Conservation (phyloP, 2,113 vertebrate genomes). For the Thryonomys swinderianus region DNA sequence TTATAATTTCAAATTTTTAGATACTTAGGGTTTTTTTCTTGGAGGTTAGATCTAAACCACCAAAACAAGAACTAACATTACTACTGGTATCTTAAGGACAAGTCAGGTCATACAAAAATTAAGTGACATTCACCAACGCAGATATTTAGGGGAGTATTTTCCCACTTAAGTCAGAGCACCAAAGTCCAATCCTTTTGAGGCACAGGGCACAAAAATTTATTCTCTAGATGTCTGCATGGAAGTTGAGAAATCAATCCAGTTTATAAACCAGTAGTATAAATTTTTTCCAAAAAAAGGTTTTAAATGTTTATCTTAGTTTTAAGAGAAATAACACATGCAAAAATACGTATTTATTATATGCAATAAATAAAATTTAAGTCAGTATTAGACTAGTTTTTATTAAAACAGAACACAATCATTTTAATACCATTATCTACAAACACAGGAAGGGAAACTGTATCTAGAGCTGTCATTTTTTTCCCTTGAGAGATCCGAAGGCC, state of each 20-base stretch:
- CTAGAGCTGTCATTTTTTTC: slow-evolving; percentile 80
- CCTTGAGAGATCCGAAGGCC: slow-evolving; percentile 80
- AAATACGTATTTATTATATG: slow-evolving; percentile 83
- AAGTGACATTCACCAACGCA: neutral
- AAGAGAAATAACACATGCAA: slow-evolving; percentile 74
- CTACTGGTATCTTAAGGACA: neutral
- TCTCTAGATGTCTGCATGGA: slow-evolving; percentile 70
- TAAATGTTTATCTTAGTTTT: slow-evolving; percentile 63
- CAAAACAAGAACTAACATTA: neutral
- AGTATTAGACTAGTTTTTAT: slow-evolving; percentile 84
- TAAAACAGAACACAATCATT: slow-evolving; percentile 84
- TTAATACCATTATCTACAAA: slow-evolving; percentile 84
- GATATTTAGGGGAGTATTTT: neutral
- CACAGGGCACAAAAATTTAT: slow-evolving; percentile 22
- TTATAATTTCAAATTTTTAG: neutral
- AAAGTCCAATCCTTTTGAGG: slow-evolving; percentile 71
- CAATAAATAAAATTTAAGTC: slow-evolving; percentile 79
- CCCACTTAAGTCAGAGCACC: neutral
- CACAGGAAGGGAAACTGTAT: slow-evolving; percentile 77
- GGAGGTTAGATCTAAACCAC: neutral
- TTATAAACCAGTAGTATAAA: slow-evolving; percentile 57
- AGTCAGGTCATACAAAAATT: neutral
- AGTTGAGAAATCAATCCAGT: slow-evolving; percentile 58
- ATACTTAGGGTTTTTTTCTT: neutral
- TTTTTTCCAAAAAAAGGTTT: slow-evolving; percentile 73